Conservation (phyloP, 1,140 invertebrate species). For the Onthophagus taurus region DNA sequence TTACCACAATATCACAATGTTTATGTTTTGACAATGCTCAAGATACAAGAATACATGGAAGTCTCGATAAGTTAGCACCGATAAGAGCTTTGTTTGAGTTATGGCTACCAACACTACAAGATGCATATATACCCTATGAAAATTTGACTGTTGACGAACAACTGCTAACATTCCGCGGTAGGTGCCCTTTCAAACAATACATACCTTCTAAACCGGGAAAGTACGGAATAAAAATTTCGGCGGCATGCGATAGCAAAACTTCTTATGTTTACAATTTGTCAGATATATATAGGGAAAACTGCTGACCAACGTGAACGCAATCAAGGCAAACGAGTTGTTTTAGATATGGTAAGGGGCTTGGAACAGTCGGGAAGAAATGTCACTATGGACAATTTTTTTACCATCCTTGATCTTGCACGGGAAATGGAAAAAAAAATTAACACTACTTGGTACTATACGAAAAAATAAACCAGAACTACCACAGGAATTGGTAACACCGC, state of each 20-base stretch:
- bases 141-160: constrained; percentile 8
- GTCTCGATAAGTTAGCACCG: constrained; percentile 8
- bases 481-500: constrained; percentile 5
- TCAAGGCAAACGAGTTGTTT: constrained; percentile 12
- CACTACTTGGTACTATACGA: constrained; percentile 6
- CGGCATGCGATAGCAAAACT: constrained; percentile 6
- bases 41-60: constrained; percentile 6
- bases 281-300: constrained; percentile 9
- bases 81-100: constrained; percentile 12
- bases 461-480: constrained; percentile 10
- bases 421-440: constrained; percentile 9
- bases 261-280: constrained; percentile 5
- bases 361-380: constrained; percentile 8
- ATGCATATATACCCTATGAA: constrained; percentile 10
- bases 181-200: constrained; percentile 5
- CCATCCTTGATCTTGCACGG: constrained; percentile 10
- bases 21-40: constrained; percentile 7
- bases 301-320: neutral
- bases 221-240: constrained; percentile 1
- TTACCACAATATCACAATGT: constrained; percentile 12
- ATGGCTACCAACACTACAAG: constrained; percentile 9
- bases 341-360: constrained; percentile 7
- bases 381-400: constrained; percentile 11
- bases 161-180: constrained; percentile 3
- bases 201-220: constrained; percentile 8